Percentiles rank a stretch among this genome's conserved stretches.
phyloP scores from a whole-genome alignment of 64 coral and sea anemone genomes.

The Orbicella faveolata region DNA sequence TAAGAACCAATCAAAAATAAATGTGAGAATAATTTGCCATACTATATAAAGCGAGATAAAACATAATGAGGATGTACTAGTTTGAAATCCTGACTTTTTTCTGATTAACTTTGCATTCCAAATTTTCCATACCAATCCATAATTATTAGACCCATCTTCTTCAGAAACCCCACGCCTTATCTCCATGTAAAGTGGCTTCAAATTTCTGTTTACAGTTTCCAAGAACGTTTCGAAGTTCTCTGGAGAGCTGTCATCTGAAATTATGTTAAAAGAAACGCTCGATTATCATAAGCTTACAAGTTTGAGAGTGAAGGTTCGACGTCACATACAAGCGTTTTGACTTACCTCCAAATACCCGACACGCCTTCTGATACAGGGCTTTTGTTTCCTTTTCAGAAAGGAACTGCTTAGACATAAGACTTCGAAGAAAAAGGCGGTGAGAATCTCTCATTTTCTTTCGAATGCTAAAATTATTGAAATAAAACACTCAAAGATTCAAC shows the following conservation, averaged over 20 bases:
- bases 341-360: constrained; percentile 69
- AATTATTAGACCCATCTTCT: constrained; percentile 62
- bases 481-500: not conserved
- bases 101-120: too few species aligned
- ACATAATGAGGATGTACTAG: too few species aligned
- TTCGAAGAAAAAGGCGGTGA: constrained; percentile 76
- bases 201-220: constrained; percentile 61
- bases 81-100: too few species aligned
- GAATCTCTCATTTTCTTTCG: constrained; percentile 59
- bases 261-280: not conserved
- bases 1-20: not conserved
- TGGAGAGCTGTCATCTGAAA: constrained; percentile 52
- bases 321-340: not conserved
- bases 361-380: constrained; percentile 54
- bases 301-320: too few species aligned
- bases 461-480: not conserved
- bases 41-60: too few species aligned
- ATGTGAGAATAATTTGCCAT: too few species aligned
- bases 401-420: constrained; percentile 88
- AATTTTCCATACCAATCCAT: constrained; percentile 64
- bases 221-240: constrained; percentile 65
- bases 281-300: not conserved
- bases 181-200: constrained; percentile 76
- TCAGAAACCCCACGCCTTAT: constrained; percentile 67
- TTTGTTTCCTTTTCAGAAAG: constrained; percentile 70